Percentiles rank a stretch among this genome's conserved stretches.
Evolutionary conservation across 2,797 vertebrate species (phyloP).

Genomic region (Enteromius thamalakanensis): DNA sequence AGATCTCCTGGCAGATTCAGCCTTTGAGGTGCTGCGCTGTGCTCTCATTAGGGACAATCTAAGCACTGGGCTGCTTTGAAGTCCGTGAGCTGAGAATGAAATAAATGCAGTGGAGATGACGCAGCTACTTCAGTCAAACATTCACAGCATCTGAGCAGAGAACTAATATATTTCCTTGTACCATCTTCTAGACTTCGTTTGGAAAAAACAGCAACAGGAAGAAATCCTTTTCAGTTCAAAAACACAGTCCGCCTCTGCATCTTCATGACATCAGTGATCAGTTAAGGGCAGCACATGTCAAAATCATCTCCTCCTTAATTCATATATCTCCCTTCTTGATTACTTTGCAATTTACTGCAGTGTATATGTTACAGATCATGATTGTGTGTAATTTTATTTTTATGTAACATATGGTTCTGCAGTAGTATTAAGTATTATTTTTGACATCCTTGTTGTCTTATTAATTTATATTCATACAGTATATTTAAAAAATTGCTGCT

Average conservation of each 20-base stretch:
- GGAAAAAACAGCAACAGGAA: slow-evolving; percentile 14
- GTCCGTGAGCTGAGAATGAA: slow-evolving; percentile 47
- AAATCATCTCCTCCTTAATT: background rate
- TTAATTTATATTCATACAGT: background rate
- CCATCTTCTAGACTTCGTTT: slow-evolving; percentile 52
- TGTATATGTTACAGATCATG: background rate
- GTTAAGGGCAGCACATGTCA: background rate
- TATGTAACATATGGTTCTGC: background rate
- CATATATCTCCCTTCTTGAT: background rate
- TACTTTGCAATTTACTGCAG: background rate
- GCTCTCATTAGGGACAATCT: slow-evolving; percentile 60
- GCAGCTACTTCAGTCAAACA: slow-evolving; percentile 41
- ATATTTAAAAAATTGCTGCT: background rate
- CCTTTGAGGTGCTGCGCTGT: slow-evolving; percentile 55
- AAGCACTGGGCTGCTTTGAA: slow-evolving; percentile 57
- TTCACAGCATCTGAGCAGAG: slow-evolving; percentile 11
- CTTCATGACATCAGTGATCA: background rate
- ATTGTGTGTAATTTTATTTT: background rate
- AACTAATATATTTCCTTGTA: slow-evolving; percentile 14
- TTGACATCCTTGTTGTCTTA: background rate
- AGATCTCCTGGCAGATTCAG: slow-evolving; percentile 54
- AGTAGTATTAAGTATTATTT: background rate
- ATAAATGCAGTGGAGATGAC: slow-evolving; percentile 17
- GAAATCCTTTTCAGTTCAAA: slow-evolving; percentile 9
- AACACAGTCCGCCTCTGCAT: background rate